phyloP scores from a whole-genome alignment of 2,888 invertebrate species.

The Cephus rjabovi region DNA sequence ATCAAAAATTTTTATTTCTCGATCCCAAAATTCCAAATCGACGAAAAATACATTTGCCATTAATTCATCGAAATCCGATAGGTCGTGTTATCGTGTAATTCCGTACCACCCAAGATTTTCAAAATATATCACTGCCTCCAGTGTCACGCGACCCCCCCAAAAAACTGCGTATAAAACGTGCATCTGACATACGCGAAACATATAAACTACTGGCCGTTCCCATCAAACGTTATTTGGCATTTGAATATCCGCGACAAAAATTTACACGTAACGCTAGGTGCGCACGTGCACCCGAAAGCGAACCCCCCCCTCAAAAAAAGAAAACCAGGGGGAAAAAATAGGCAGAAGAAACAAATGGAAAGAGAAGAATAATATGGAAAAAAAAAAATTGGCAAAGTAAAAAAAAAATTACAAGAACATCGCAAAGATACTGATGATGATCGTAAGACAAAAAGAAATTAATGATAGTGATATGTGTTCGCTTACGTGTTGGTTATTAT shows the following conservation, averaged over 20 bases:
- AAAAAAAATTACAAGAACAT: neutral
- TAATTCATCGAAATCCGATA: no score
- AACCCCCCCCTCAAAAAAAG: neutral
- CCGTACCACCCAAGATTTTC: no score
- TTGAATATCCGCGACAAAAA: conserved; percentile 16
- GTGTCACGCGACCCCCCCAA: neutral
- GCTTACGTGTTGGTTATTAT: neutral
- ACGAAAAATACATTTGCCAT: no score
- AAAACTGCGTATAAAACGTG: neutral
- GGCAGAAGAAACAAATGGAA: neutral
- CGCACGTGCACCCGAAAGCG: neutral
- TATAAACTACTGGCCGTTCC: conserved; percentile 28
- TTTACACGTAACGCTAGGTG: no score
- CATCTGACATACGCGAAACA: neutral
- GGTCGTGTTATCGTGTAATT: no score
- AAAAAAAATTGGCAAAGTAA: neutral
- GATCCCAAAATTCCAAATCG: no score
- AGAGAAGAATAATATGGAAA: neutral
- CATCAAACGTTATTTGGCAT: conserved; percentile 25
- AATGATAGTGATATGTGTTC: conserved; percentile 24
- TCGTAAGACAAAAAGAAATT: neutral
- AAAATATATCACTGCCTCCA: no score
- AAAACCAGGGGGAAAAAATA: neutral
- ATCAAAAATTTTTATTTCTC: no score
- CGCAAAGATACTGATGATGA: no score